Evolutionary conservation across 2,888 invertebrate genomes (phyloP), one percentile per base, ranked within the genome.

Genomic region (Fissipunctia ypsillon): DNA sequence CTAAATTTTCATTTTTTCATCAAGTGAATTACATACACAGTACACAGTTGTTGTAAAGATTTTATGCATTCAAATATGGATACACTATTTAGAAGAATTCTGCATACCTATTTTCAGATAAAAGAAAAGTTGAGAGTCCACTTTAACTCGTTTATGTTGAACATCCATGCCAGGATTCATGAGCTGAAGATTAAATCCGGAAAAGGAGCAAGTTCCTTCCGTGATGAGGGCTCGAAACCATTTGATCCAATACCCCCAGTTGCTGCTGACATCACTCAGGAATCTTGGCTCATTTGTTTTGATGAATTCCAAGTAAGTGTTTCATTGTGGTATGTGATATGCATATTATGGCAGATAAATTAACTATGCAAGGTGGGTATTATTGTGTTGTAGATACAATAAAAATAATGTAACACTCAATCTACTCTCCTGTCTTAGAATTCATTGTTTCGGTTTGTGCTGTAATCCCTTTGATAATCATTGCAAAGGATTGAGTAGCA

Each of bases 71-170:
- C 25, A 63, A 38, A 38, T 38, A 38, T 9, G 38, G 38, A 38
- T 22, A 43, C 45, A n/a, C 5, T 19, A 35, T 54, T 78, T 38
- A 19, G 1, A 50, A 54, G 2, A 31, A 48, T 5, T 14, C 59
- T 35, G 7, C 35, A 38, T 31, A n/a, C 7, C 12, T 69, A 22
- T 48, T 77, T 94, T 52, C 87, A 98, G 98, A 97, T 97, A 66
- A 95, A 97, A 80, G 96, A 97, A 83, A 98, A 98, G 90, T 95
- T 97, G 63, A 97, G 99, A 82, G 98, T 99, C 3, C 99, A 99
- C 94, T 99, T 99, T 91, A 98, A 99, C 93, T 98, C 98, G 56
- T 99, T 99, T 92, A 99, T 99, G 99, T 97, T 98, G 60, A 98
- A 99, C 92, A 99, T 99, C 16, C 99, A 99, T 94, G 97, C 97